Conservation (phyloP, 1,140 invertebrate genomes). For the Scaptomyza graminum region DNA sequence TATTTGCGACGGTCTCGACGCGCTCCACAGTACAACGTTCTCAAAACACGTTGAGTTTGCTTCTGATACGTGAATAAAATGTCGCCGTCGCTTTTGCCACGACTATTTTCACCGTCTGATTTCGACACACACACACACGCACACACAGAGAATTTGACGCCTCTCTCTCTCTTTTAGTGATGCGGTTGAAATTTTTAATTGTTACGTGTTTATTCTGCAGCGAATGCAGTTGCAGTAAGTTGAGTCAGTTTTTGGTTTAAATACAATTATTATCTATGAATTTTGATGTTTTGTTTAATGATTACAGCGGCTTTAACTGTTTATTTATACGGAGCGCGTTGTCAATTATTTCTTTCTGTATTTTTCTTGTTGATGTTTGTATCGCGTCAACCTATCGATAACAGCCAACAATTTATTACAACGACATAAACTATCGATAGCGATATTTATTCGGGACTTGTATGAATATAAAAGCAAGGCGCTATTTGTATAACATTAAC, state of each 20-base stretch:
- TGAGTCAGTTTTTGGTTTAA: constrained; percentile 8
- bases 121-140: constrained; percentile 28
- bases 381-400: constrained; percentile 24
- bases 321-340: constrained; percentile 14
- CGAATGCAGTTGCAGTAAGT: constrained; percentile 22
- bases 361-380: constrained; percentile 31
- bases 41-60: constrained; percentile 67
- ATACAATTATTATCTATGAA: not conserved
- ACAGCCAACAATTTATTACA: not conserved
- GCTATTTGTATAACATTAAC: not conserved
- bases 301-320: constrained; percentile 3
- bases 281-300: not conserved
- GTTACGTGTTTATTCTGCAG: constrained; percentile 25
- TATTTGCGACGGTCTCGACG: constrained; percentile 19
- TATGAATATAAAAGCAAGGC: not conserved
- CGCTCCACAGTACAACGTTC: constrained; percentile 46
- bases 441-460: not conserved
- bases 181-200: constrained; percentile 27
- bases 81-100: constrained; percentile 62
- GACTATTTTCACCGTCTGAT: constrained; percentile 62
- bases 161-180: constrained; percentile 28
- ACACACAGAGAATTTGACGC: constrained; percentile 9
- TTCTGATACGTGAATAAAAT: constrained; percentile 59
- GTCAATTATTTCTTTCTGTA: constrained; percentile 22
- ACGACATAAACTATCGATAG: not conserved